Base-by-base conservation (phyloP, 2,113 vertebrate species). In the Channa maculata region DNA sequence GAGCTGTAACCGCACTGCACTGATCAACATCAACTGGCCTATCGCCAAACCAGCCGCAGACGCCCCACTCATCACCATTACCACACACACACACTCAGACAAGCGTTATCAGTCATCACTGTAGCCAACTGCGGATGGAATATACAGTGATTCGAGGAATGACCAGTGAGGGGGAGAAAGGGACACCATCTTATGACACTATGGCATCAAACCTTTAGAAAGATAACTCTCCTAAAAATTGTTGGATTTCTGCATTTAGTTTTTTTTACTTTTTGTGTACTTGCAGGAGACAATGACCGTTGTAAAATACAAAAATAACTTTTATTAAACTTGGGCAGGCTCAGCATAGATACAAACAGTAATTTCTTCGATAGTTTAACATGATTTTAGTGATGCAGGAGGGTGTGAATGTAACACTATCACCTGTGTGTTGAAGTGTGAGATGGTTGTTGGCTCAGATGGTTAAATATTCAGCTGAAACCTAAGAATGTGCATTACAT, bases 381-480 rank as follows among this genome's bases (percentile, higher is more conserved):
- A 24, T 24, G 24, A 24, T 71, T 74, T 34, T 6, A 45, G 44
- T 54, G 38, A 11, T n/a, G 13, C 6, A 52, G 57, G 15, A 10
- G 66, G 34, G 49, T 51, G 53, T 43, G 34, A 80, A 59, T 67
- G 80, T 69, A 90, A 91, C 63, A 48, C 63, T 43, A 89, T 77
- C 71, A 64, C 59, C 72, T 54, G 51, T 1, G 5, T 75, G 75
- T 50, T 58, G 44, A 15, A 53, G 72, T 49, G 53, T 62, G 62
- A 73, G 52, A 89, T 38, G 82, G 24, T 24, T 55, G 76, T 79
- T 43, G 2, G 71, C 53, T 75, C 69, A 66, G 57, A 68, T 59
- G 63, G 55, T 85, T 82, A 90, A 91, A 90, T 86, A 86, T 90
- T 90, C 68, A 91, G 33, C 45, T 65, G 88, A 74, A 86, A 91